Evolutionary conservation across 2,888 invertebrate species (phyloP), one percentile per base, ranked within the genome.

Genomic region (Nemotelus nigrinus): DNA sequence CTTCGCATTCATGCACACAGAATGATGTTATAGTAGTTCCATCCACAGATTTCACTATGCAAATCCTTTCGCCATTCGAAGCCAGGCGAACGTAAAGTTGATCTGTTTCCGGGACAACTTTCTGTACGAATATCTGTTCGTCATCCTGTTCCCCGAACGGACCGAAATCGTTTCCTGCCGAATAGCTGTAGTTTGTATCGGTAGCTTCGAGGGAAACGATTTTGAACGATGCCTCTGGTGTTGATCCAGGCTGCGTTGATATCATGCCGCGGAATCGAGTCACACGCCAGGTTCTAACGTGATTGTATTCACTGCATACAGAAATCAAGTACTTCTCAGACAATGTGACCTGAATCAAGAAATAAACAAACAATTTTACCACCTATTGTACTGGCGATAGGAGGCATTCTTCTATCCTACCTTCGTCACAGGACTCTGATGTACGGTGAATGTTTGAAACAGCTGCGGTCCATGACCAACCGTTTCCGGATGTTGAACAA

Each of bases 81-180:
- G 99, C 98, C 64, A 98, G 89, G 76, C 99, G 90, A 8, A 99
- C 96, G 86, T 96, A 98, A 44, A 99, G 87, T 80, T 96, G 96
- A 86, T 98, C 97, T 0, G 98, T 97, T 85, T 98, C 98, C 0
- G 98, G 98, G 10, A 99, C 96, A 8, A 99, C 96, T 89, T 98
- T 97, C 87, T 99, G 99, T 68, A 99, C 94, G 85, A 99, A 98
- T 79, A 99, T 95, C 89, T 97, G 98, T 84, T 98, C 97, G 84
- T 98, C 98, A 85, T 99, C 97, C 86, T 97, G 97, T 85, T 99
- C 99, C 1, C 99, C 99, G 86, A 96, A 99, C 0, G 99, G 99
- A 3, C 97, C 97, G 86, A 90, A 89, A 86, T 91, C 91, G 82
- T 91, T 91, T n/a, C 90, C 91, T 78, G 90, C 90, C 6, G 89